Base-by-base conservation (phyloP, 2,888 invertebrate species). In the Callyntrura sp. region DNA sequence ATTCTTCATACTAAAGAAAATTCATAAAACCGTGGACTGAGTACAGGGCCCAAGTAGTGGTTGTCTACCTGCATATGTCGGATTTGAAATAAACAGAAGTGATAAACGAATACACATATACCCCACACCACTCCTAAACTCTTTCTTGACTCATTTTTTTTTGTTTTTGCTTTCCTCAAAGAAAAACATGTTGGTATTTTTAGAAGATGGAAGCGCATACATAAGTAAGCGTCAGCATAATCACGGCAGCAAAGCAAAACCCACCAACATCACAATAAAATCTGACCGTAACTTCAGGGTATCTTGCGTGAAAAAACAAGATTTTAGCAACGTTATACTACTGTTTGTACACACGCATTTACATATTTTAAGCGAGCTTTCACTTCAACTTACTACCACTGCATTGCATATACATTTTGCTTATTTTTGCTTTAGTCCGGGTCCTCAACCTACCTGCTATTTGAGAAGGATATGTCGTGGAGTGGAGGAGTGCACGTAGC, bases 391-490 rank as follows among this genome's bases (percentile, higher is more conserved):
- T 1, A 12, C 35, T 62, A 23, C 12, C 11, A 12, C 35, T 62
- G 65, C 12, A 23, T 65, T 73, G 5, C 73, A 45, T 51, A 45
- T 51, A 48, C 9, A 12, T 62, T 48, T 35, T 35, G 6, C 35
- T 35, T 35, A 35, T n/a, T n/a, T n/a, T n/a, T n/a, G n/a, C n/a
- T n/a, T n/a, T 6, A 35, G 3, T 6, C 35, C 51, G 78, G 55
- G 11, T 55, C 55, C 51, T 23, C 65, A 8, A 45, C 93, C 91
- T 91, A 96, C 96, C 96, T 91, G 96, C 96, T 91, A 96, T 96
- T 94, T 96, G 96, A 12, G 96, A 96, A 6, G 96, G 96, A 94
- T 96, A 95, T 0, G 95, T 95, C 17, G 96, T 95, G 0, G 96
- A 96, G 93, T 96, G 96, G 0, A 96, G 95, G 8, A 96, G 94